Evolutionary conservation across 1,140 invertebrate genomes (phyloP).

Genomic region (Aphis craccivora): DNA sequence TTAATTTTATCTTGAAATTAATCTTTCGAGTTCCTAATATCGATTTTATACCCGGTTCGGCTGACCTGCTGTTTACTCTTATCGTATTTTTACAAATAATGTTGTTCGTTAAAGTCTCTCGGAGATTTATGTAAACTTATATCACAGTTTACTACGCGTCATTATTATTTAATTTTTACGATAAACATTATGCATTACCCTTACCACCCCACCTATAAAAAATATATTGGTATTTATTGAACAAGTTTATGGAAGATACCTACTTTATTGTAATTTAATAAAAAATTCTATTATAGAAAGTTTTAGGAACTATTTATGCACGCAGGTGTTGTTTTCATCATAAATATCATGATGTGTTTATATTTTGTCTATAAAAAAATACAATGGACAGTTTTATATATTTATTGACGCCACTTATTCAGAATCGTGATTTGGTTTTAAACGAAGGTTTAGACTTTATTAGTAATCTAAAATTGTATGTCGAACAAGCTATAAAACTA

Average conservation of each 20-base stretch:
- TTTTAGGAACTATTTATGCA: neutral
- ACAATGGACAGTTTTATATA: neutral
- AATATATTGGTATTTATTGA: neutral
- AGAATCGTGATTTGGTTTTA: neutral
- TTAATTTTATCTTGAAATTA: neutral
- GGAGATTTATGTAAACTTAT: neutral
- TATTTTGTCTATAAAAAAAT: neutral
- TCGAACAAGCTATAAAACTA: neutral
- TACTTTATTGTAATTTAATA: neutral
- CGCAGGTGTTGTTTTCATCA: neutral
- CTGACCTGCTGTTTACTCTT: neutral
- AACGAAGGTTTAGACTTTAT: neutral
- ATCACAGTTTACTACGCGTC: neutral
- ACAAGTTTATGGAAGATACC: neutral
- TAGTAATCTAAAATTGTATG: neutral
- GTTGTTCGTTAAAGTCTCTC: slow-evolving; percentile 12
- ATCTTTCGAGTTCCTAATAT: neutral
- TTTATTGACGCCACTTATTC: neutral
- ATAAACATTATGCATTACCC: neutral
- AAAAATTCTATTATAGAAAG: neutral
- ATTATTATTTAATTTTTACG: neutral
- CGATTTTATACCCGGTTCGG: neutral
- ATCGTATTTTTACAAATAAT: neutral
- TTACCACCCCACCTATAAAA: neutral
- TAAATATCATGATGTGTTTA: neutral